These are phyloP conservation scores for Dolichoris vasculosae DNA, from an alignment of 1,140 invertebrate species.

Conservation along the genomic window DNA sequence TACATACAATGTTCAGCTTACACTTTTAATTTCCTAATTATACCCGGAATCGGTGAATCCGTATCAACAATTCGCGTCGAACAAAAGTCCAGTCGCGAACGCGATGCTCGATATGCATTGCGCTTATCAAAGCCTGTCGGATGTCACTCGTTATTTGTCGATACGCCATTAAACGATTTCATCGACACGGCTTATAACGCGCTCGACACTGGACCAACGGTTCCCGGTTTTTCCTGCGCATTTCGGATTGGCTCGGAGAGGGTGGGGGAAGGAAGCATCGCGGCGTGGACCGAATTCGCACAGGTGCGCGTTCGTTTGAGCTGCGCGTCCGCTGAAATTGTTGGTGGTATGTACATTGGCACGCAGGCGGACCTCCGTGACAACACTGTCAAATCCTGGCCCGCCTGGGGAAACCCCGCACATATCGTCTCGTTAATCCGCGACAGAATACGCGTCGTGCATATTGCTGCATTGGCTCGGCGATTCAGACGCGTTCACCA, in stretches of 20 bases:
- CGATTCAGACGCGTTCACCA: background rate
- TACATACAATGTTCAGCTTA: no score
- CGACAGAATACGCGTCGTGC: background rate
- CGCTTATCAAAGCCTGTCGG: background rate
- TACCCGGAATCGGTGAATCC: background rate
- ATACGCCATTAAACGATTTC: background rate
- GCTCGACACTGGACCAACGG: no score
- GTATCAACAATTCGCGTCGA: background rate
- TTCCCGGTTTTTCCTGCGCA: no score
- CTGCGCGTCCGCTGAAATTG: background rate
- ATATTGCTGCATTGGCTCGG: constrained; percentile 5
- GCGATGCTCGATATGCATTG: no score
- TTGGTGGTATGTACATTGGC: background rate
- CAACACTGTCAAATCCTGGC: constrained; percentile 41
- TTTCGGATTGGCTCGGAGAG: no score
- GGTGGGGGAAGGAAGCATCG: no score
- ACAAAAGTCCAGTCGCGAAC: background rate
- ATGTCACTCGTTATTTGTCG: background rate
- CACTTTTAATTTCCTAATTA: background rate
- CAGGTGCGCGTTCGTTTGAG: no score
- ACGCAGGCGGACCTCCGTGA: constrained; percentile 30
- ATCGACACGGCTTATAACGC: background rate
- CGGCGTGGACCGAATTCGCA: no score
- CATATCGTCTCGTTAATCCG: constrained; percentile 34
- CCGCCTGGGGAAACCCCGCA: background rate